A percentile compares a stretch with the other conserved stretches of the same genome.
Conservation (phyloP, 2,113 vertebrate genomes). For the Callipepla californica region DNA sequence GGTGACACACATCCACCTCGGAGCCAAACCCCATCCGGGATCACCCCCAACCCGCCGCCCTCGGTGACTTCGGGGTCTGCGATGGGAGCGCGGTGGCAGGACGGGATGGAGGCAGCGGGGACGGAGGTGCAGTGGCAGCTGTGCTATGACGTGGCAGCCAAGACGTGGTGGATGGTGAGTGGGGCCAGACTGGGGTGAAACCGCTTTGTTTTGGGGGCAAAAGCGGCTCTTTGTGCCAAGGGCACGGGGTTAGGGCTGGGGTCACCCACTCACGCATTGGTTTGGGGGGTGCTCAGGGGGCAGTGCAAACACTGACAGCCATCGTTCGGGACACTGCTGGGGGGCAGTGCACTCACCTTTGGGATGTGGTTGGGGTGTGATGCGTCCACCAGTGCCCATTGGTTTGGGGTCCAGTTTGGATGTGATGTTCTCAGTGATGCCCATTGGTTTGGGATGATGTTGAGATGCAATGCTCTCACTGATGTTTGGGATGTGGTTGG, state of each 20-base stretch:
- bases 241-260: rapidly evolving
- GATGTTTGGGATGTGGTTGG: too few relatives aligned
- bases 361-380: too few relatives aligned
- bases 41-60: background rate
- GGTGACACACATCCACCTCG: conserved; percentile 58
- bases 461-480: too few relatives aligned
- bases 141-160: conserved; percentile 87
- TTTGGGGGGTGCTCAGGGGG: too few relatives aligned
- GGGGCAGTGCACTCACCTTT: too few relatives aligned
- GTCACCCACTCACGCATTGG: too few relatives aligned
- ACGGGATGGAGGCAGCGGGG: conserved; percentile 38
- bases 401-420: too few relatives aligned
- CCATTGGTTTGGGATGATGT: too few relatives aligned
- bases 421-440: too few relatives aligned
- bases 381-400: too few relatives aligned
- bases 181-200: background rate
- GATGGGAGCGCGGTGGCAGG: background rate
- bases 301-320: too few relatives aligned
- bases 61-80: background rate
- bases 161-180: conserved; percentile 98
- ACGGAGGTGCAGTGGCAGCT: conserved; percentile 88
- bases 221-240: background rate
- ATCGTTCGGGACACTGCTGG: too few relatives aligned
- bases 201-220: background rate
- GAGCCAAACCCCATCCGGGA: background rate